Evolutionary conservation across 1,140 invertebrate species (phyloP), one percentile per base, ranked within the genome.

Genomic region (Carposina sasakii): DNA sequence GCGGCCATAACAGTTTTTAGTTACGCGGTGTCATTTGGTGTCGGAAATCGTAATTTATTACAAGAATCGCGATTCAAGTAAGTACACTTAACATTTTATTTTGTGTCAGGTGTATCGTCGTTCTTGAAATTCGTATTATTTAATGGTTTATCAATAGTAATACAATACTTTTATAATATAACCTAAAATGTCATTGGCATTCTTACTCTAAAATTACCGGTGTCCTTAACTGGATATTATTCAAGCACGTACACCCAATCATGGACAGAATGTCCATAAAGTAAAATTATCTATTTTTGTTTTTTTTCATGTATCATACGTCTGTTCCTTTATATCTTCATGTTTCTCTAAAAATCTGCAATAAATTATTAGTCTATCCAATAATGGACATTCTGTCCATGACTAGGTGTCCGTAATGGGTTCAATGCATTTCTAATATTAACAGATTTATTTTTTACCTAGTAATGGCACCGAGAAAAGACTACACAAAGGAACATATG

Each of bases 211-310:
- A 49, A 49, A 44, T 54, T 45, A 17, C 30, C 48, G 15, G 28
- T 47, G 53, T 50, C 47, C 48, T 51, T 48, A 56, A 51, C 44
- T 54, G 52, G 52, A 49, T 54, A 54, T 49, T 54, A 39, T 54
- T 33, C 34, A 54, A 30, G 52, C 52, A 49, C 39, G 34, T 46
- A 42, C 26, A 55, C 47, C 48, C 48, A 55, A 46, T 50, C 36
- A 50, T 55, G 48, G 47, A 55, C 53, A 55, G 36, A 46, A 39
- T 52, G 54, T 51, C 44, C 54, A 51, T 55, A 55, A 46, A 55
- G 47, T 39, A 47, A 51, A 47, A 22, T 50, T 44, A 28, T 19
- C 47, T 22, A 50, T 55, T 55, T 55, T 23, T 55, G 20, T 46
- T 50, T 19, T 50, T 50, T 50, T 50, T 39, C 31, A 48, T 47